Conservation (phyloP, 2,113 vertebrate species). For the Sterna hirundo region DNA sequence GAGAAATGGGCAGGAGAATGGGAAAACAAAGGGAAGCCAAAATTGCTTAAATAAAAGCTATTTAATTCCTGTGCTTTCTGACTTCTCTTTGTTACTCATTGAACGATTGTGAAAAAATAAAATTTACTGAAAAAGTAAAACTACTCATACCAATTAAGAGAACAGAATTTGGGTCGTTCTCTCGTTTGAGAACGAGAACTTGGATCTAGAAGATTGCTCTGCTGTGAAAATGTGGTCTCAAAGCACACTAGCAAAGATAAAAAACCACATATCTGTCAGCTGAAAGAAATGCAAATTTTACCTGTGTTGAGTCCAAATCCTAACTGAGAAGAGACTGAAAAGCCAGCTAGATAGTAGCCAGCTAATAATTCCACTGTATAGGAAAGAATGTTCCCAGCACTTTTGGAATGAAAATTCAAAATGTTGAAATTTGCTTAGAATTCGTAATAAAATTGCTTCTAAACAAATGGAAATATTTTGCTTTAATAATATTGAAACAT, state of each 20-base stretch:
- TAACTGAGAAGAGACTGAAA: background rate
- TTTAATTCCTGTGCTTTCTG: background rate
- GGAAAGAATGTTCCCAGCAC: background rate
- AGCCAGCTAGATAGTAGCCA: background rate
- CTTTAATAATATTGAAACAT: background rate
- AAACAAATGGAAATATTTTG: background rate
- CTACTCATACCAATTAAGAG: background rate
- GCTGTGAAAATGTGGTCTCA: background rate
- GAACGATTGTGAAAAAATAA: background rate
- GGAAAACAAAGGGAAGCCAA: background rate
- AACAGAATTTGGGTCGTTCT: background rate
- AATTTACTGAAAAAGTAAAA: background rate
- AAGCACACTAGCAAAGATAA: background rate
- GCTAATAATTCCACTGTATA: background rate
- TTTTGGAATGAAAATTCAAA: background rate
- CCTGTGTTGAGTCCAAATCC: background rate
- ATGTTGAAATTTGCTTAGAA: background rate
- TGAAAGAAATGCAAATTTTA: background rate
- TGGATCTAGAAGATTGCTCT: background rate
- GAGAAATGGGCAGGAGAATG: background rate
- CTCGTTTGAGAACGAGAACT: background rate
- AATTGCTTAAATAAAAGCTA: background rate
- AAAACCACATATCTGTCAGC: background rate
- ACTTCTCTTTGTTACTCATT: background rate
- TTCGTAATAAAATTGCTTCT: background rate